phyloP scores from a whole-genome alignment of 2,113 vertebrate species.

The Collichthys lucidus region DNA sequence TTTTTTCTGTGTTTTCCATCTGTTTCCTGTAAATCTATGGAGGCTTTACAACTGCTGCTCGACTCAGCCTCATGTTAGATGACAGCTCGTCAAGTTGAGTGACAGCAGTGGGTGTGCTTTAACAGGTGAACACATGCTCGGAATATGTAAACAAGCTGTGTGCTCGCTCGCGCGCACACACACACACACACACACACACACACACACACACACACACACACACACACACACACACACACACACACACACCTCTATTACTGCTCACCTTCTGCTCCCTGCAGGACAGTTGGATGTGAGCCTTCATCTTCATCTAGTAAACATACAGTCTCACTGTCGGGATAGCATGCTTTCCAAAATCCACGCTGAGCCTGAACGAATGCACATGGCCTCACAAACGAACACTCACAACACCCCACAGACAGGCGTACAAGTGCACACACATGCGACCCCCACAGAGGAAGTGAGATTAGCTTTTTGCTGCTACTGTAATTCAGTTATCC shows the following conservation, averaged over 20 bases:
- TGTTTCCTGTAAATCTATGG: slow-evolving; percentile 1
- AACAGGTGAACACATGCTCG: slow-evolving; percentile 16
- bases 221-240: not conserved
- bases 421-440: slow-evolving; percentile 33
- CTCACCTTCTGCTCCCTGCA: slow-evolving; percentile 63
- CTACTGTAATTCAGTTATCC: slow-evolving; percentile 73
- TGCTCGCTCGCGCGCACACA: not conserved
- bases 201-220: slow-evolving; percentile 21
- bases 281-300: slow-evolving; percentile 57
- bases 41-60: not conserved
- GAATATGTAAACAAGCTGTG: slow-evolving; percentile 23
- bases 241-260: slow-evolving; percentile 47
- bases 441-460: slow-evolving; percentile 58
- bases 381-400: slow-evolving; percentile 41
- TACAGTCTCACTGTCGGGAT: slow-evolving; percentile 53
- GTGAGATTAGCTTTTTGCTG: slow-evolving; percentile 75
- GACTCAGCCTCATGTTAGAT: not conserved
- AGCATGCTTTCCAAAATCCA: slow-evolving; percentile 53
- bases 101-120: not conserved
- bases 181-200: not conserved
- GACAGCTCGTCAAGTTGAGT: slow-evolving; percentile 42
- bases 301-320: slow-evolving; percentile 65
- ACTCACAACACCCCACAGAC: slow-evolving; percentile 36
- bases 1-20: not conserved
- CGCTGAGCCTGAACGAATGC: slow-evolving; percentile 61